phyloP scores from a whole-genome alignment of 2,888 invertebrate species.

The Eilema sororculum region DNA sequence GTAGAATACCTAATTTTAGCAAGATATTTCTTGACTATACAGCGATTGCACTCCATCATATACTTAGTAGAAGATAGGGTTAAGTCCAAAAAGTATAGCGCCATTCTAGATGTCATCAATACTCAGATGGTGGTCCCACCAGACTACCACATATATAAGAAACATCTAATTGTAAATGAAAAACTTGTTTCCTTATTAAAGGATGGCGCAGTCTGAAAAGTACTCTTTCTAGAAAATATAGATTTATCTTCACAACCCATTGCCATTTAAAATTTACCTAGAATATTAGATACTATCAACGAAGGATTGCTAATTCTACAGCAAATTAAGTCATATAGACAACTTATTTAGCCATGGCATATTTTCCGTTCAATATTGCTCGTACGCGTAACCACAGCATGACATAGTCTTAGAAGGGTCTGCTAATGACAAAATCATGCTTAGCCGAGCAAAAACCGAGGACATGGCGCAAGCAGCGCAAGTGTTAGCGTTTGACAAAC shows the following conservation, averaged over 20 bases:
- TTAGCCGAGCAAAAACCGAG: slow-evolving; percentile 67
- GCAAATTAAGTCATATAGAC: slow-evolving; percentile 46
- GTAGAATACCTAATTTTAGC: no score
- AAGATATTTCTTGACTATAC: not conserved
- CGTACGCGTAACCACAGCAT: slow-evolving; percentile 47
- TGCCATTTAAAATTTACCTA: slow-evolving; percentile 17
- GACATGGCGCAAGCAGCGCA: slow-evolving; percentile 57
- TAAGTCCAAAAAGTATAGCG: not conserved
- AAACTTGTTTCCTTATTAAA: not conserved
- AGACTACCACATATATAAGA: not conserved
- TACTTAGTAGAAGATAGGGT: not conserved
- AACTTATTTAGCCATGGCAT: slow-evolving; percentile 51
- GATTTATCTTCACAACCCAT: not conserved
- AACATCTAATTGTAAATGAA: not conserved
- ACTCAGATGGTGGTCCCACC: not conserved
- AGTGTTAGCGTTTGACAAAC: slow-evolving; percentile 56
- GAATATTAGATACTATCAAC: slow-evolving; percentile 16
- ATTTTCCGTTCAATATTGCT: slow-evolving; percentile 46
- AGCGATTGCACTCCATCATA: not conserved
- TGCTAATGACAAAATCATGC: slow-evolving; percentile 65
- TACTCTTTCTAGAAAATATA: not conserved
- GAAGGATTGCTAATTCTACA: slow-evolving; percentile 20
- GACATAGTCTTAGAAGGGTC: slow-evolving; percentile 58
- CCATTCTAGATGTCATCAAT: not conserved
- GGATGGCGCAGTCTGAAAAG: not conserved